Evolutionary conservation across 2,113 vertebrate species (phyloP), one percentile per base, ranked within the genome.

Genomic region (Limanda limanda): DNA sequence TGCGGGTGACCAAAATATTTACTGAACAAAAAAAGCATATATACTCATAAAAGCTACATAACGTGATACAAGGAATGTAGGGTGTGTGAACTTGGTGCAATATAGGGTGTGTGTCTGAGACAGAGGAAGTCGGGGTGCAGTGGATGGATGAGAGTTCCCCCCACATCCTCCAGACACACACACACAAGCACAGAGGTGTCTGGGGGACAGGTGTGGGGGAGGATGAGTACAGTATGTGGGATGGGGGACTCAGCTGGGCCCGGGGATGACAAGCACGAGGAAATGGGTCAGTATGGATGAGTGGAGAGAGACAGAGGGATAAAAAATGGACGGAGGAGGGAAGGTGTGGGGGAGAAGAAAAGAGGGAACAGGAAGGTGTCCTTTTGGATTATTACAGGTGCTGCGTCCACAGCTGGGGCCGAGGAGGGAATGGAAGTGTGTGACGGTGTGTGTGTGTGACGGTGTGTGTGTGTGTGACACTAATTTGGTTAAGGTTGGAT

Each of bases 261-360:
- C 24, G 83, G 79, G 78, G 76, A 91, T 86, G 89, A 92, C 81
- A 79, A 88, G 70, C 67, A 71, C 5, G 66, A 86, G 86, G 91
- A 93, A 93, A 93, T 93, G 91, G 89, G 90, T 94, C 92, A 90
- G 79, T 84, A 90, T 84, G 86, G 90, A 91, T 91, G 88, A 88
- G 83, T 81, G 84, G 81, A 81, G 87, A 83, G 74, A 81, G 81
- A 91, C 75, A 60, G 74, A 76, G 80, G 56, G 59, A 76, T 76
- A 80, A 84, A 71, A 87, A 84, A 87, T 76, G 81, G 87, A 83
- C 69, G 64, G 63, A 77, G 74, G 72, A 76, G 61, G 37, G 57
- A 79, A 51, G 21, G 45, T 77, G 68, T 35, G 42, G 21, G 45
- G 69, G 37, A 51, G 52, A 72, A 68, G 54, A 86, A 27, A 84